Percentiles rank a stretch among this genome's conserved stretches.
phyloP scores from a whole-genome alignment of 2,888 invertebrate species.

The Drosophila flavopinicola region DNA sequence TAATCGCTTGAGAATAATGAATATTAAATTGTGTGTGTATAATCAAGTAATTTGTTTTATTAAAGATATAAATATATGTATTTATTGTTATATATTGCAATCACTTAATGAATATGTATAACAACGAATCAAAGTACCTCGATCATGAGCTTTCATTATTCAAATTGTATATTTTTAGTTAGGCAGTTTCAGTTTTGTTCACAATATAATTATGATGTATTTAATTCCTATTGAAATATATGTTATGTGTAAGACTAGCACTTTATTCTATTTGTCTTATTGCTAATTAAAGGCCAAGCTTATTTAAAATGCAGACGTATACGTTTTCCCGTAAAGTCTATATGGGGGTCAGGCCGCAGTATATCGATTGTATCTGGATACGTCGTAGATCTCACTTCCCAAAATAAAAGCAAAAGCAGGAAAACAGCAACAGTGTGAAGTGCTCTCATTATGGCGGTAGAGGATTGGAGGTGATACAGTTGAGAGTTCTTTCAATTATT shows the following conservation, averaged over 20 bases:
- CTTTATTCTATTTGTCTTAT: too few species aligned
- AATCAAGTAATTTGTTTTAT: too few species aligned
- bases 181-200: too few species aligned
- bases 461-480: background rate
- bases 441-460: background rate
- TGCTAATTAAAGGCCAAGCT: too few species aligned
- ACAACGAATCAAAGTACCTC: too few species aligned
- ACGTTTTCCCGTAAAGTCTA: background rate
- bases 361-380: background rate
- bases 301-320: background rate
- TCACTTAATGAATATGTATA: too few species aligned
- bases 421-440: background rate
- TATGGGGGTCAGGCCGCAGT: background rate
- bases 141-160: too few species aligned
- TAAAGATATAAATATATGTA: background rate
- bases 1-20: too few species aligned
- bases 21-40: background rate
- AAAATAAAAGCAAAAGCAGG: slow-evolving; percentile 1
- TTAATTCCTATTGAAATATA: too few species aligned
- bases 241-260: too few species aligned
- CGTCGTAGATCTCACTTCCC: background rate
- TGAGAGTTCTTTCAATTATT: background rate
- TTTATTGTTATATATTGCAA: background rate
- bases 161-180: too few species aligned
- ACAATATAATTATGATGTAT: too few species aligned